Conservation (phyloP, 2,113 vertebrate genomes). For the Crotalus helleri region DNA sequence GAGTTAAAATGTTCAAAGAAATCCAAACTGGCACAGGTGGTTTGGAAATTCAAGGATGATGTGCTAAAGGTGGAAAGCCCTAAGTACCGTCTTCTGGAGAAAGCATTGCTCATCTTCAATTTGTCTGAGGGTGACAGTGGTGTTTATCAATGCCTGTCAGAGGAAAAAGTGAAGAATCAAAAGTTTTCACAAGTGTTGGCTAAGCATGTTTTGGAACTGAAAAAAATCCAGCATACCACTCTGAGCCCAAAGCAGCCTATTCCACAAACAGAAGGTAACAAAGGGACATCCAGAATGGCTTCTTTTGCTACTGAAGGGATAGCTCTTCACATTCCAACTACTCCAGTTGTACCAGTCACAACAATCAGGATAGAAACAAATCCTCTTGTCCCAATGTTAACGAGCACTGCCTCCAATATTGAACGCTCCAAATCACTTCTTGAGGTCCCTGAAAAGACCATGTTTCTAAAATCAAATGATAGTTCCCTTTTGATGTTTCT, state of each 20-base stretch:
- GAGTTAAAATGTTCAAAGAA: slow-evolving; percentile 85
- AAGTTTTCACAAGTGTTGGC: slow-evolving; percentile 81
- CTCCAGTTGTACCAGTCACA: slow-evolving; percentile 59
- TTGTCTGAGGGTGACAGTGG: slow-evolving; percentile 84
- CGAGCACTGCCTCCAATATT: slow-evolving; percentile 64
- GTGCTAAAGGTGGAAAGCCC: slow-evolving; percentile 76
- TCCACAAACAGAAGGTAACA: slow-evolving; percentile 71
- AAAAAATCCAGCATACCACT: slow-evolving; percentile 50
- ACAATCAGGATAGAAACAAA: slow-evolving; percentile 67
- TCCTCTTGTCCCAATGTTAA: slow-evolving; percentile 63
- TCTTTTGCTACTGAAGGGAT: slow-evolving; percentile 59
- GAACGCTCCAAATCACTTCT: slow-evolving; percentile 69
- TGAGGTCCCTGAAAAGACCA: slow-evolving; percentile 71
- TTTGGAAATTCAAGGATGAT: slow-evolving; percentile 82
- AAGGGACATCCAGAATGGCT: slow-evolving; percentile 55
- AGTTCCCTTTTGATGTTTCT: slow-evolving; percentile 84
- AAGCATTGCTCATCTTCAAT: slow-evolving; percentile 88
- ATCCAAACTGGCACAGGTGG: slow-evolving; percentile 86
- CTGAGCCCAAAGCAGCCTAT: slow-evolving; percentile 1
- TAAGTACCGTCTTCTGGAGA: slow-evolving; percentile 81
- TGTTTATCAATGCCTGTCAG: slow-evolving; percentile 85
- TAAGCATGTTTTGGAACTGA: slow-evolving; percentile 81
- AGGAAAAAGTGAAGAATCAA: slow-evolving; percentile 80
- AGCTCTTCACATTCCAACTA: slow-evolving; percentile 52
- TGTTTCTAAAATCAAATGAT: slow-evolving; percentile 85